These are phyloP conservation scores for Halcyon smyrnensis DNA, from an alignment of 2,797 vertebrate genomes.

Conservation along the genomic window DNA sequence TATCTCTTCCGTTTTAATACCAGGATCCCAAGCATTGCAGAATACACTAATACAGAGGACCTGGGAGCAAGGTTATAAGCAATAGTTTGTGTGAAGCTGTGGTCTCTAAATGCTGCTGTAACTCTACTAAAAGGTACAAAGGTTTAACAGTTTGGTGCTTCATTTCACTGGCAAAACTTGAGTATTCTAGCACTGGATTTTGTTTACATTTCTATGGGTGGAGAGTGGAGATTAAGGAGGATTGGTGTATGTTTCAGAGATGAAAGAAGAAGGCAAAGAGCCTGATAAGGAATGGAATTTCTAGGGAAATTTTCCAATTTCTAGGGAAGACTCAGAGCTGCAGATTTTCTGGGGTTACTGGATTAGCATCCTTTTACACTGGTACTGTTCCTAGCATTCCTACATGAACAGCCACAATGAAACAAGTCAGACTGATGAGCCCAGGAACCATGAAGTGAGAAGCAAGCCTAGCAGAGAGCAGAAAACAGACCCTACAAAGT, in stretches of 20 bases:
- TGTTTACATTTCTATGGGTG: slow-evolving; percentile 35
- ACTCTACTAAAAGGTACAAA: background rate
- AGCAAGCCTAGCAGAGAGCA: background rate
- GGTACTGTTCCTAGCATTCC: background rate
- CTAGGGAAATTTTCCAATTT: background rate
- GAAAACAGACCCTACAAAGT: background rate
- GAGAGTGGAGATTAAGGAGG: background rate
- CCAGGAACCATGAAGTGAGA: background rate
- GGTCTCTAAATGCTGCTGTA: slow-evolving; percentile 11
- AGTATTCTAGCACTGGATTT: background rate
- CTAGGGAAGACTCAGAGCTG: background rate
- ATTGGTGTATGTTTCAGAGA: background rate
- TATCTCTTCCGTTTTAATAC: background rate
- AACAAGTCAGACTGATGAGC: background rate
- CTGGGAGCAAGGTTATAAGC: background rate
- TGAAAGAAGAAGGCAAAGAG: background rate
- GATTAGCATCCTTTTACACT: background rate
- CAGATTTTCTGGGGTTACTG: background rate
- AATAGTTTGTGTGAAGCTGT: background rate
- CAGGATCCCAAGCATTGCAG: background rate
- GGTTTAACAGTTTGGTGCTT: background rate
- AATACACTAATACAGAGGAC: background rate
- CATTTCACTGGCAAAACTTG: slow-evolving; percentile 42
- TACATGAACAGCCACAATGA: background rate
- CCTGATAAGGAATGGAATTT: background rate